phyloP scores from a whole-genome alignment of 2,797 vertebrate genomes.

The Borostomias antarcticus region DNA sequence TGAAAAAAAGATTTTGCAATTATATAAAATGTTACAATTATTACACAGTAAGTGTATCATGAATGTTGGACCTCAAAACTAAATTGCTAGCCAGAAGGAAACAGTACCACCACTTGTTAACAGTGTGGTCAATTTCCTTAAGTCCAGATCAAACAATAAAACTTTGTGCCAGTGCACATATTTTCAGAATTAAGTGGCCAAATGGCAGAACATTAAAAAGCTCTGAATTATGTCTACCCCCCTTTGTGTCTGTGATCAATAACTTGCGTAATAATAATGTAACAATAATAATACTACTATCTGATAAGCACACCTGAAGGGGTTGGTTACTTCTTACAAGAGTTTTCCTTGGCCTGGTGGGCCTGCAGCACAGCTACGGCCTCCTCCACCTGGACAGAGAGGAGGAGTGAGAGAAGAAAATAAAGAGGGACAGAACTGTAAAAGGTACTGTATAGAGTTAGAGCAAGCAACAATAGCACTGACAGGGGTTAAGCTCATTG shows the following conservation, averaged over 20 bases:
- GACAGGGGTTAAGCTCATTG: too few species aligned
- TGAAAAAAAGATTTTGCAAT: background rate
- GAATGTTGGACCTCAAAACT: background rate
- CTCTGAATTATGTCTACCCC: too few species aligned
- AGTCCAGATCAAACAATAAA: background rate
- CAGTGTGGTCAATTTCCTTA: too few species aligned
- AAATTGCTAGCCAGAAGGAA: background rate
- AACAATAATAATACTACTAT: background rate
- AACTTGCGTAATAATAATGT: background rate
- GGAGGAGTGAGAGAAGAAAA: background rate
- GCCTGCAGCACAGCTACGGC: slow-evolving; percentile 90
- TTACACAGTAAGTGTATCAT: background rate
- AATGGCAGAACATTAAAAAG: too few species aligned
- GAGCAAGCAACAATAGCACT: too few species aligned
- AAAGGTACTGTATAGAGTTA: too few species aligned
- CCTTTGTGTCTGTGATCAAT: background rate
- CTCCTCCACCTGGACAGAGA: slow-evolving; percentile 84
- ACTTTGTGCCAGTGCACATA: too few species aligned
- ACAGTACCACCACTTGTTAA: background rate
- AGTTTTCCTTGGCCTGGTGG: slow-evolving; percentile 80
- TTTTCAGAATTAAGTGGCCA: too few species aligned
- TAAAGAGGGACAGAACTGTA: background rate
- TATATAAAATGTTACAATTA: background rate
- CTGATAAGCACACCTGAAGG: slow-evolving; percentile 54
- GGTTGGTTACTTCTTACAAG: slow-evolving; percentile 69